A percentile compares a stretch with the other conserved stretches of the same genome.
These are phyloP conservation scores for Aelia acuminata DNA, from an alignment of 2,888 invertebrate genomes.

Conservation along the genomic window DNA sequence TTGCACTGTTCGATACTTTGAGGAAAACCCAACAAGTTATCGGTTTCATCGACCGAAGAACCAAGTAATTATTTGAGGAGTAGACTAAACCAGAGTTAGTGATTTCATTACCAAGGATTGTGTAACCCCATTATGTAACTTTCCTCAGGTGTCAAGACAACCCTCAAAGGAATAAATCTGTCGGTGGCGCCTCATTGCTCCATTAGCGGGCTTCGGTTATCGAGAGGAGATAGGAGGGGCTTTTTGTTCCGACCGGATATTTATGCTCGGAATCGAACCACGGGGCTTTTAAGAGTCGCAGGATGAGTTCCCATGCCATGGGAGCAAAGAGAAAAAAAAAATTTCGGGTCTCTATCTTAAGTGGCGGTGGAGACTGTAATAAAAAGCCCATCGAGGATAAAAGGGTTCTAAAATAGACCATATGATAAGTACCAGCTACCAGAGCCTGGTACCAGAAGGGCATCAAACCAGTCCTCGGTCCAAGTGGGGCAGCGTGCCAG, in stretches of 20 bases:
- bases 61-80: neutral
- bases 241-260: constrained; percentile 34
- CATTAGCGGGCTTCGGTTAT: constrained; percentile 17
- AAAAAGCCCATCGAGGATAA: constrained; percentile 51
- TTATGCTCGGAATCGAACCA: constrained; percentile 32
- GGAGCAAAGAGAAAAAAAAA: constrained; percentile 6
- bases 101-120: neutral
- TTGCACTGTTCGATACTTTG: no score
- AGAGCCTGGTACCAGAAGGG: neutral
- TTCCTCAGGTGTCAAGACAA: constrained; percentile 1
- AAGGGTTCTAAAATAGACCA: constrained; percentile 50
- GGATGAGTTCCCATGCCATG: constrained; percentile 35
- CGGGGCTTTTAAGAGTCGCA: constrained; percentile 17
- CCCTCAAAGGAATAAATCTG: neutral
- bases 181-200: constrained; percentile 12
- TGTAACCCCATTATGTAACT: neutral
- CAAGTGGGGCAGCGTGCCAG: neutral
- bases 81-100: neutral
- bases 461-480: neutral
- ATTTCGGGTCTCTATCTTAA: constrained; percentile 30
- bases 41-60: neutral
- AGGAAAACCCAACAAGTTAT: neutral
- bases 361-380: constrained; percentile 48
- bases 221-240: neutral
- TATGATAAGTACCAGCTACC: constrained; percentile 51